Base-by-base conservation (phyloP, 1,140 invertebrate genomes). In the Galleria mellonella region DNA sequence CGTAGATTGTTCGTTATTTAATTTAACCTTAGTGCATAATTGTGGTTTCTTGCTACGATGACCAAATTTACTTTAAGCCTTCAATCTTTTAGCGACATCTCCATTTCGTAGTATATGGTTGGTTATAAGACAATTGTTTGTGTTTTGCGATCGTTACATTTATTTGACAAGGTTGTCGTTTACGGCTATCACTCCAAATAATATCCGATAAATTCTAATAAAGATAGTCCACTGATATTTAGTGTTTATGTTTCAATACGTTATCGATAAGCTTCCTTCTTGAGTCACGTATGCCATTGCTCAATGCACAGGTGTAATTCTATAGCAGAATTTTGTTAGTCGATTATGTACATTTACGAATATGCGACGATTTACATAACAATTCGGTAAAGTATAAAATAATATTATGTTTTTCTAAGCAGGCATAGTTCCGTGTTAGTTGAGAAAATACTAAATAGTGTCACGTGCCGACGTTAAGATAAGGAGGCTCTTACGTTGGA, bases 261-360 rank as follows among this genome's bases (percentile, higher is more conserved):
- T 65, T 74, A 72, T 63, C 70, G 74, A 73, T 72, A 74, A 76
- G 51, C 43, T 46, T 30, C 33, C 49, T 70, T 52, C 61, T 78
- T 71, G 64, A 79, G 81, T 84, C 81, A 84, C 81, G 81, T 84
- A 83, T 57, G 51, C 76, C 69, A 68, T 72, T 75, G 59, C 58
- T 42, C 33, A 43, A 47, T 15, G 13, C 36, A 55, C 53, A 57
- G 51, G 49, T 52, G 48, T 30, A 43, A 35, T 23, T 3, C 17
- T 46, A 31, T 29, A 15, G 23, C 10, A 23, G 30, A 30, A 15
- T 44, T n/a, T 29, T 27, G 27, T 29, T 47, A 32, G 9, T 37
- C n/a, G 13, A 17, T 23, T 23, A 23, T 6, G 17, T 23, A 23
- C 17, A 17, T 37, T 37, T 15, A 23, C 13, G 15, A 37, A 37